These are phyloP conservation scores for Micromussa lordhowensis DNA, from an alignment of 92 coral and sea anemone species.

Conservation along the genomic window DNA sequence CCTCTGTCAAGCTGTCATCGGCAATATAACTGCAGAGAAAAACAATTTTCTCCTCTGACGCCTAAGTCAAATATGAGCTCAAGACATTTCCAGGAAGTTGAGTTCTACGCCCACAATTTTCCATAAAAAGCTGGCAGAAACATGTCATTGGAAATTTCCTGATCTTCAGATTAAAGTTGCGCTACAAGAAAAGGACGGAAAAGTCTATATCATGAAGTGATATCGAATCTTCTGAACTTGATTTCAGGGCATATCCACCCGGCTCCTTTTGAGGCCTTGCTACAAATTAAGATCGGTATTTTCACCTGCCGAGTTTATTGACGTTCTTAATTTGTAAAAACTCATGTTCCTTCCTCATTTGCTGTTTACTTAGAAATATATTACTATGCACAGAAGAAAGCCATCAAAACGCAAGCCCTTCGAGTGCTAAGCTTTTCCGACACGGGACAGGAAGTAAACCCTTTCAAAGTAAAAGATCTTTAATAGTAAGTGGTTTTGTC, in stretches of 20 bases:
- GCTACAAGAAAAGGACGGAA: background rate
- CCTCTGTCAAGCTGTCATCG: background rate
- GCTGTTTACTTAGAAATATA: background rate
- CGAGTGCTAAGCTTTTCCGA: background rate
- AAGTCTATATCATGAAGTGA: background rate
- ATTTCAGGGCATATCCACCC: background rate
- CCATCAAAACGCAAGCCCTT: background rate
- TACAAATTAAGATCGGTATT: background rate
- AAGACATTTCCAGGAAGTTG: background rate
- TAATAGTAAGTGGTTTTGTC: background rate
- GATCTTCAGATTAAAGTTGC: background rate
- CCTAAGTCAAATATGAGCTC: background rate
- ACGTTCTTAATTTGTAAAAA: background rate
- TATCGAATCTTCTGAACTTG: background rate
- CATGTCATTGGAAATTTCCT: background rate
- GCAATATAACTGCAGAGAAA: background rate
- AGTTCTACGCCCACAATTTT: background rate
- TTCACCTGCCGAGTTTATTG: background rate
- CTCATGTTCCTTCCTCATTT: background rate
- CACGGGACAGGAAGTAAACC: background rate
- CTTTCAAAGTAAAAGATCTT: background rate
- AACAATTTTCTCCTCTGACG: background rate
- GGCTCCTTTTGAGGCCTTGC: background rate
- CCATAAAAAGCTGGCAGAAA: background rate
- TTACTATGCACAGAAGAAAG: background rate